phyloP scores from a whole-genome alignment of 1,140 invertebrate genomes.

The Trichonephila inaurata region DNA sequence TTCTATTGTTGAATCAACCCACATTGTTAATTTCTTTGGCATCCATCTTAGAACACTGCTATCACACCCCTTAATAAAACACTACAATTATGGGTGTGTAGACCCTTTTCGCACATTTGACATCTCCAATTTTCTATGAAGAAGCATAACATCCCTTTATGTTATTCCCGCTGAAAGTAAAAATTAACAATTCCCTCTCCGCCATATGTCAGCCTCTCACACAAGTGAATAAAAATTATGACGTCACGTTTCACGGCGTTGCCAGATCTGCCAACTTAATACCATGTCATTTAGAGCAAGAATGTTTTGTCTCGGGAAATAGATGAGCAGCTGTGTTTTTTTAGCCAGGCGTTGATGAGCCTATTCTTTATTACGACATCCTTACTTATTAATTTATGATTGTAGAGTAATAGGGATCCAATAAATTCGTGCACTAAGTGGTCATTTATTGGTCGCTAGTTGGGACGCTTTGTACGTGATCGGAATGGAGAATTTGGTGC shows the following conservation, averaged over 20 bases:
- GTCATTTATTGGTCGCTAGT: slow-evolving; percentile 4
- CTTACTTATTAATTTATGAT: slow-evolving; percentile 63
- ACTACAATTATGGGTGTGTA: slow-evolving; percentile 22
- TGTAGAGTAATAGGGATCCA: slow-evolving; percentile 19
- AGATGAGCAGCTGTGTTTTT: slow-evolving; percentile 42
- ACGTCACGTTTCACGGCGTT: slow-evolving; percentile 35
- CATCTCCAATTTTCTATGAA: slow-evolving; percentile 12
- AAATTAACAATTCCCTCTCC: background rate
- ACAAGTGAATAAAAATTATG: slow-evolving; percentile 42
- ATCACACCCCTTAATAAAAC: slow-evolving; percentile 39
- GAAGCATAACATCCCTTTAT: background rate
- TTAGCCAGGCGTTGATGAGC: slow-evolving; percentile 29
- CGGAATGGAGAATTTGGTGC: background rate
- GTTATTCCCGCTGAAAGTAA: background rate
- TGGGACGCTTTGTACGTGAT: background rate
- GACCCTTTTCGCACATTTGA: slow-evolving; percentile 19
- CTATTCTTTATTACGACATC: slow-evolving; percentile 6
- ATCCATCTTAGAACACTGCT: background rate
- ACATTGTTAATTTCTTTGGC: background rate
- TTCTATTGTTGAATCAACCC: too few relatives aligned
- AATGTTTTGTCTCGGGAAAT: background rate
- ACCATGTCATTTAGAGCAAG: slow-evolving; percentile 35
- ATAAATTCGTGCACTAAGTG: slow-evolving; percentile 35
- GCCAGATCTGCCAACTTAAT: slow-evolving; percentile 50
- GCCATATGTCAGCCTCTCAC: slow-evolving; percentile 2